Evolutionary conservation across 2,113 vertebrate species (phyloP), one percentile per base, ranked within the genome.

Genomic region (Rhinoptilus africanus): DNA sequence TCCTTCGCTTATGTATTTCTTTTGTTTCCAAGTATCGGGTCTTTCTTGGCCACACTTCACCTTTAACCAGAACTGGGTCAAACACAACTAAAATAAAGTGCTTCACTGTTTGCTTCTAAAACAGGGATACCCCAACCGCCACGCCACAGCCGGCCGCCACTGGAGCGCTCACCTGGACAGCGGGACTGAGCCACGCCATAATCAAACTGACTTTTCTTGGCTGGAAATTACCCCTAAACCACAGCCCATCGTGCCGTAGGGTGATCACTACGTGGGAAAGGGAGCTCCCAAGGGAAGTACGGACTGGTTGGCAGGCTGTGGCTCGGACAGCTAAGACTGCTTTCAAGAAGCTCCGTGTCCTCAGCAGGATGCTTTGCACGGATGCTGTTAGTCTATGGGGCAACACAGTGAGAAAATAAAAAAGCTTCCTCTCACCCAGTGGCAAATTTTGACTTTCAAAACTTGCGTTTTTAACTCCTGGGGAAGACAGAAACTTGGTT

Each of bases 51-150:
- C 93, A 96, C 88, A 68, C 96, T 98, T 98, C 97, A 96, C 96
- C 96, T 96, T 92, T 95, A 97, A 97, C 95, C 95, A 97, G 96
- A 97, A 97, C 53, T 51, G 89, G 95, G 97, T 96, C 97, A 97
- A 98, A 98, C 93, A 95, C 94, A 98, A 98, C 96, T 95, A 97
- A 98, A 98, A 98, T 98, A 98, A 98, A 98, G 98, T 98, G 98
- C 98, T 98, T 98, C 96, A 97, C 94, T 97, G 97, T 96, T 98
- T 96, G 97, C 97, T 97, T 97, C 93, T 96, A 92, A 96, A 98
- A 92, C 7, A 97, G 94, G 97, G 96, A 93, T 96, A 91, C 71
- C 75, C 86, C 72, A 92, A 67, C n/a, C 24, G n/a, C 50, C 5
- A 2, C 2, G 4, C 1, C 4, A 63, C 39, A 51, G 28, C 39